These are phyloP conservation scores for Homarus americanus DNA, from an alignment of 1,140 invertebrate genomes.

Conservation along the genomic window DNA sequence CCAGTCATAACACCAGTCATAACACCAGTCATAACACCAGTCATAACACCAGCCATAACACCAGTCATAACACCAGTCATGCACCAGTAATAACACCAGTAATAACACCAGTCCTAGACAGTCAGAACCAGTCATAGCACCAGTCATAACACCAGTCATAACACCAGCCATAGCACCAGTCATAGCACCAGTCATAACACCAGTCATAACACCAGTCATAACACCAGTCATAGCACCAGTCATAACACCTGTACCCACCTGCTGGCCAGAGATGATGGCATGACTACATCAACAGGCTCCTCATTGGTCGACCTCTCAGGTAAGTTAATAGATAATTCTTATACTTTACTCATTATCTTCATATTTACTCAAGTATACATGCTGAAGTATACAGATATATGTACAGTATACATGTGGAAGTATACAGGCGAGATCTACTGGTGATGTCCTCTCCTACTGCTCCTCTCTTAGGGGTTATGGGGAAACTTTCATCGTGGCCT, in stretches of 20 bases:
- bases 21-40: background rate
- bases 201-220: no score
- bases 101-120: no score
- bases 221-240: slow-evolving; percentile 8
- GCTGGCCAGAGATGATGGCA: slow-evolving; percentile 1
- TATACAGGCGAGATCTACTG: no score
- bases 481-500: no score
- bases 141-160: background rate
- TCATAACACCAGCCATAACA: no score
- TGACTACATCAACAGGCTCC: slow-evolving; percentile 52
- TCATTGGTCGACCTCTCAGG: slow-evolving; percentile 65
- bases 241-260: background rate
- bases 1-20: background rate
- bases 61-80: slow-evolving; percentile 3
- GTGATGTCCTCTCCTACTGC: no score
- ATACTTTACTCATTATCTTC: no score
- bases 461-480: no score
- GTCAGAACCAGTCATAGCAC: background rate
- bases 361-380: no score
- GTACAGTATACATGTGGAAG: no score
- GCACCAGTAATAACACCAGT: background rate
- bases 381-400: no score
- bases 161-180: background rate
- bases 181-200: background rate
- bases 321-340: no score